phyloP scores from a whole-genome alignment of 2,113 vertebrate genomes.

The Zapus hudsonius region DNA sequence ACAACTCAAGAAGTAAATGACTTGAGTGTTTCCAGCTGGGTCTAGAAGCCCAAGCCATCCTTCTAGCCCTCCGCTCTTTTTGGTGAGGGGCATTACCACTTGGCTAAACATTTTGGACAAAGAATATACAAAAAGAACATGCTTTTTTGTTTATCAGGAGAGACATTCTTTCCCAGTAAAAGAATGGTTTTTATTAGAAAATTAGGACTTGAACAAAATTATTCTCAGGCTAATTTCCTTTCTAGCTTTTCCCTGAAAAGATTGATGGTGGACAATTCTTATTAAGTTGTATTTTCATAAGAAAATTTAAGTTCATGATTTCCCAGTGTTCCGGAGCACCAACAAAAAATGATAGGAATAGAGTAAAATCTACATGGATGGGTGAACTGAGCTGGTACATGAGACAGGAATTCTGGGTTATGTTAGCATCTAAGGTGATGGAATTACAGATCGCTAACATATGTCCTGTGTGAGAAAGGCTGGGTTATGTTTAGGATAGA shows the following conservation, averaged over 20 bases:
- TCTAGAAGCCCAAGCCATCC: neutral
- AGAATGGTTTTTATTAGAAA: neutral
- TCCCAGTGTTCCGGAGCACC: neutral
- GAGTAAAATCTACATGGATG: neutral
- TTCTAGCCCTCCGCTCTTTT: neutral
- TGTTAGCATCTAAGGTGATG: neutral
- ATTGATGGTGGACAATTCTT: neutral
- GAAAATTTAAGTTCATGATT: neutral
- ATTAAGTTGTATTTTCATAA: neutral
- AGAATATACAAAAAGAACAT: neutral
- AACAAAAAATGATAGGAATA: neutral
- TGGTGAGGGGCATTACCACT: neutral
- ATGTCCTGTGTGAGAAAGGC: neutral
- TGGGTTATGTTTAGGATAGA: neutral
- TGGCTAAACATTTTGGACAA: neutral
- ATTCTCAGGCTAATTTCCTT: neutral
- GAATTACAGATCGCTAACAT: neutral
- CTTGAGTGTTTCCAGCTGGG: neutral
- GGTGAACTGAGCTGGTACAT: neutral
- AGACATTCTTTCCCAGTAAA: slow-evolving; percentile 21
- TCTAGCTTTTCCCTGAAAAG: neutral
- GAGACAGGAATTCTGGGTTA: neutral
- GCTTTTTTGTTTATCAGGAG: neutral
- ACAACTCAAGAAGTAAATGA: neutral
- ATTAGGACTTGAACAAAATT: neutral